These are phyloP conservation scores for Physella acuta DNA, from an alignment of 1,140 invertebrate species.

Conservation along the genomic window DNA sequence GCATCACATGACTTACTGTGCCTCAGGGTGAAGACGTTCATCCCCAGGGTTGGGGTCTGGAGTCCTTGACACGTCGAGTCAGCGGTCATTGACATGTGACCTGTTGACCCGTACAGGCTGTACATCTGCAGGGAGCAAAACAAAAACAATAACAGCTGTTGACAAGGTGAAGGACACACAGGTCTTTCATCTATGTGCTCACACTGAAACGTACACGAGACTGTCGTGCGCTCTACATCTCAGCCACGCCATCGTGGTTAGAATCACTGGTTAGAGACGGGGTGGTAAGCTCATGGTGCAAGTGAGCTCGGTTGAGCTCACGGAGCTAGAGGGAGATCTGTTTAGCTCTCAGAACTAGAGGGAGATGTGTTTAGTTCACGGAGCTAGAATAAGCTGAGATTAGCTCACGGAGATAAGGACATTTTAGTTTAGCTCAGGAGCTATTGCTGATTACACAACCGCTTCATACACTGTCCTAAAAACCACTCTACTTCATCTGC, in stretches of 20 bases:
- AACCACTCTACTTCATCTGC: background rate
- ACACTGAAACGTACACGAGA: background rate
- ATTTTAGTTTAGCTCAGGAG: too few species aligned
- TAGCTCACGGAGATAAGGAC: too few species aligned
- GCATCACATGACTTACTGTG: conserved; percentile 26
- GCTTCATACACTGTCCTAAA: background rate
- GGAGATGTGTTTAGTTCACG: too few species aligned
- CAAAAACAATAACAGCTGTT: background rate
- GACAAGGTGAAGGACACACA: background rate
- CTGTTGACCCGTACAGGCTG: conserved; percentile 33
- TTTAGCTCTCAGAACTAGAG: too few species aligned
- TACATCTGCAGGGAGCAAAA: conserved; percentile 35
- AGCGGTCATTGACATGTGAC: conserved; percentile 43
- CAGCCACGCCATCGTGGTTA: background rate
- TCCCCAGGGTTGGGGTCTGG: conserved; percentile 34
- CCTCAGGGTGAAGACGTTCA: conserved; percentile 31
- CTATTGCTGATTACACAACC: background rate
- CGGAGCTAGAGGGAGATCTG: too few species aligned
- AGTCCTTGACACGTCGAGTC: conserved; percentile 43
- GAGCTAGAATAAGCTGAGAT: too few species aligned
- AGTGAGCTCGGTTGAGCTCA: background rate
- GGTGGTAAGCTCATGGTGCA: background rate
- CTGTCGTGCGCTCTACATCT: background rate
- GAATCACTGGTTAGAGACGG: background rate
- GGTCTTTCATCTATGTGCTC: background rate